Conservation (phyloP, 2,797 vertebrate species). For the Clamator glandarius region DNA sequence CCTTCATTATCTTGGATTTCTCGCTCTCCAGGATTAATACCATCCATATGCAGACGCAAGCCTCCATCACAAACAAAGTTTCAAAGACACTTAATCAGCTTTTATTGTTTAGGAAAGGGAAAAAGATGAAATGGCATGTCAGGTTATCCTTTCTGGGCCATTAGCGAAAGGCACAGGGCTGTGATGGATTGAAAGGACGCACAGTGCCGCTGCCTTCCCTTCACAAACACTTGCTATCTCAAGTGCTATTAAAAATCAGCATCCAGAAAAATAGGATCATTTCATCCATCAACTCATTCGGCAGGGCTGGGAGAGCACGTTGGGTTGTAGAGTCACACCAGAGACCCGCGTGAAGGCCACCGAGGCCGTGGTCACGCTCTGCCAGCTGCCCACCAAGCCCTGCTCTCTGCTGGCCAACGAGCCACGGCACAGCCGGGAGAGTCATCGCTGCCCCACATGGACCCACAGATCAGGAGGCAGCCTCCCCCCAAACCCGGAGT, state of each 20-base stretch:
- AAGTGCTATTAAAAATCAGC: not conserved
- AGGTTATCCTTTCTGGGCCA: not conserved
- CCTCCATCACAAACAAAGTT: conserved; percentile 10
- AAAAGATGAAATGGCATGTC: not conserved
- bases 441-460: rapidly evolving
- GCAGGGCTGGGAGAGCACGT: not conserved
- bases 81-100: conserved; percentile 36
- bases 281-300: not conserved
- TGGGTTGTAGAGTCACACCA: not conserved
- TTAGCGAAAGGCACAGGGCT: not conserved
- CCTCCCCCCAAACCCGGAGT: rapidly evolving
- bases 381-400: rapidly evolving
- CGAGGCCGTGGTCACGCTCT: rapidly evolving
- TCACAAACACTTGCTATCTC: not conserved
- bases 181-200: not conserved
- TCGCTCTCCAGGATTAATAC: conserved; percentile 32
- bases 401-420: rapidly evolving
- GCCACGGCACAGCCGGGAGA: rapidly evolving
- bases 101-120: conserved; percentile 13
- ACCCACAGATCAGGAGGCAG: not conserved
- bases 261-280: not conserved
- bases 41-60: not conserved
- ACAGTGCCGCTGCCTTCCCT: not conserved
- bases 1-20: conserved; percentile 57
- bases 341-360: rapidly evolving